Conservation (phyloP, 2,888 invertebrate species). For the Tortrix viridana region DNA sequence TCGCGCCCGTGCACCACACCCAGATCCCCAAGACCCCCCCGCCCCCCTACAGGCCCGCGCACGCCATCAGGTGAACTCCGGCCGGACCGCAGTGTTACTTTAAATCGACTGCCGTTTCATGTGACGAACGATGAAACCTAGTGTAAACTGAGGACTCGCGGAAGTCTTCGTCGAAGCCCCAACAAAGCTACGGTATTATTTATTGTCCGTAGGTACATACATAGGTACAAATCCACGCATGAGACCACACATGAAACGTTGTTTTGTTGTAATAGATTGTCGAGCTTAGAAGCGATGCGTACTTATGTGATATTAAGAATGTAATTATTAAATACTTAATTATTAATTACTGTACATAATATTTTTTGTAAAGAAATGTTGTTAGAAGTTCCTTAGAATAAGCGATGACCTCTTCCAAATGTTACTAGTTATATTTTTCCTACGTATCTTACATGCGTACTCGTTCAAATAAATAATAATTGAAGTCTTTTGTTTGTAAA, state of each 20-base stretch:
- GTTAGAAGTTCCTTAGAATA: constrained; percentile 35
- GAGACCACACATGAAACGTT: constrained; percentile 71
- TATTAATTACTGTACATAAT: constrained; percentile 71
- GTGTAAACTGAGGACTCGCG: constrained; percentile 35
- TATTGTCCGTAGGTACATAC: constrained; percentile 64
- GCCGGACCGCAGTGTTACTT: constrained; percentile 59
- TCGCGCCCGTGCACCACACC: constrained; percentile 64
- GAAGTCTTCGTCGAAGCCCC: constrained; percentile 41
- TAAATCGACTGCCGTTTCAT: constrained; percentile 82
- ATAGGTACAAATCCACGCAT: too few relatives aligned
- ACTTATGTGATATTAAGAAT: constrained; percentile 81
- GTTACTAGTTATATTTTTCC: constrained; percentile 29
- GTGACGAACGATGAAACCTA: constrained; percentile 75
- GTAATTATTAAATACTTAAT: constrained; percentile 70
- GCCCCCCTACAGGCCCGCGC: constrained; percentile 78
- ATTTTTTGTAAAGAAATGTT: constrained; percentile 61
- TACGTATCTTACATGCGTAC: constrained; percentile 15
- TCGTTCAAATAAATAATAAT: constrained; percentile 1
- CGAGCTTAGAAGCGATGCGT: constrained; percentile 70
- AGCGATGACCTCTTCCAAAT: constrained; percentile 39
- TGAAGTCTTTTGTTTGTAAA: constrained; percentile 7
- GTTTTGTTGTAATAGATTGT: constrained; percentile 58
- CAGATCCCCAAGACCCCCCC: constrained; percentile 78
- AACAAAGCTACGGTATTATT: constrained; percentile 71
- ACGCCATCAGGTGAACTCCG: constrained; percentile 78